Base-by-base conservation (phyloP, 2,888 invertebrate genomes). In the Conchocele bisecta region DNA sequence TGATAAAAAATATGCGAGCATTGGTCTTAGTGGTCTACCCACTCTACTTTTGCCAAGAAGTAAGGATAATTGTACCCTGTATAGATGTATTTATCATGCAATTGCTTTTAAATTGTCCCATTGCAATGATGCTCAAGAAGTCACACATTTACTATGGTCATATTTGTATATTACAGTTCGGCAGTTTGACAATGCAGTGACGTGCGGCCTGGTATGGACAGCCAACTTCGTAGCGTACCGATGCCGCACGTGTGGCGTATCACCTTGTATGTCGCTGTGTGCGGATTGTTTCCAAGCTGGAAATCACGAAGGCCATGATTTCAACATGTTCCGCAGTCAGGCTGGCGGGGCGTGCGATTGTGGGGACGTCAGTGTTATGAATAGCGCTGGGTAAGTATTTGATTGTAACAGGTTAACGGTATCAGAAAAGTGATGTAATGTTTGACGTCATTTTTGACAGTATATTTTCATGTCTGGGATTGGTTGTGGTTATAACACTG, bases 311-410 rank as follows among this genome's bases (percentile, higher is more conserved):
- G 96, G 97, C 64, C 99, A 99, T 92, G 99, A 99, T 92, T 99
- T 97, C 93, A 99, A 99, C 92, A 98, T 99, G 98, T 99, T 99
- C 92, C 94, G 98, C 78, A 97, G 97, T 88, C 98, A 98, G 92
- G 98, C 99, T 3, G 99, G 99, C 61, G 98, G 98, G 77, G 99
- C 98, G 15, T 99, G 99, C 92, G 99, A 99, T 92, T 99, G 99
- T 92, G 99, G 99, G 5, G 91, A 91, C 76, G 95, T 96, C 57
- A 97, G 96, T 63, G 98, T 99, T 72, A 98, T 99, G 98, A 97
- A 97, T 91, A 96, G 96, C 88, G 95, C 96, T 74, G 98, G 98
- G 96, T 96, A 91, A 75, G 85, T 59, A 24, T n/a, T n/a, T n/a
- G n/a, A n/a, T n/a, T n/a, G n/a, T n/a, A n/a, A n/a, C n/a, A n/a